Base-by-base conservation (phyloP, 1,140 invertebrate genomes). In the Drosophila ogumai region DNA sequence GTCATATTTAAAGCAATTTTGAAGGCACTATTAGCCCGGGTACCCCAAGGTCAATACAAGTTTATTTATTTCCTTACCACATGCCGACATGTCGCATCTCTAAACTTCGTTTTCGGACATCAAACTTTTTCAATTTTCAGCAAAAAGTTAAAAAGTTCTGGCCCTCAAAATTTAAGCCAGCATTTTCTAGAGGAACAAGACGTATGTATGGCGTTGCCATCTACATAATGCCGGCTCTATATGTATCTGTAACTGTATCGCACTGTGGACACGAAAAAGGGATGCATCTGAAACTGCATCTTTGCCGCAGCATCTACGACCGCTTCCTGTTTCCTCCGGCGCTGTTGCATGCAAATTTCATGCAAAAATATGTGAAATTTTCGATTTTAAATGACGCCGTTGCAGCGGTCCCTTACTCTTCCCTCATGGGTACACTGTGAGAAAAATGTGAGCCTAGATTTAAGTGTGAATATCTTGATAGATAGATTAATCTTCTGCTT, bases 281-380 rank as follows among this genome's bases (percentile, higher is more conserved):
- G 56, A 52, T 63, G 71, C 55, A 74, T 50, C 69, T 72, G 55
- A 59, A 59, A 32, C 55, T 72, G 71, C 56, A 72, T 74, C 69
- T 74, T 73, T 32, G 56, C 47, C 13, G 38, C 32, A 40, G 41
- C 31, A 71, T 73, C 54, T 74, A 32, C 46, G 28, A 52, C 68
- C 71, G 66, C 49, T 68, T 67, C 64, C 49, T 46, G 63, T 61
- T 55, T 57, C 73, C 72, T 41, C 71, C 28, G 49, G 46, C 58
- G 25, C 59, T 77, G 66, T 67, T 68, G 64, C 74, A 88, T 88
- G 85, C 85, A 88, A 88, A 88, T 90, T 88, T 88, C 68, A 88
- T 88, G 85, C 85, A 88, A 81, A 88, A 90, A 88, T 88, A 88
- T 88, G 85, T 84, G 81, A 79, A 85, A 81, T 85, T 90, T 90